Evolutionary conservation across 2,888 invertebrate genomes (phyloP).

Genomic region (Carcina quercana): DNA sequence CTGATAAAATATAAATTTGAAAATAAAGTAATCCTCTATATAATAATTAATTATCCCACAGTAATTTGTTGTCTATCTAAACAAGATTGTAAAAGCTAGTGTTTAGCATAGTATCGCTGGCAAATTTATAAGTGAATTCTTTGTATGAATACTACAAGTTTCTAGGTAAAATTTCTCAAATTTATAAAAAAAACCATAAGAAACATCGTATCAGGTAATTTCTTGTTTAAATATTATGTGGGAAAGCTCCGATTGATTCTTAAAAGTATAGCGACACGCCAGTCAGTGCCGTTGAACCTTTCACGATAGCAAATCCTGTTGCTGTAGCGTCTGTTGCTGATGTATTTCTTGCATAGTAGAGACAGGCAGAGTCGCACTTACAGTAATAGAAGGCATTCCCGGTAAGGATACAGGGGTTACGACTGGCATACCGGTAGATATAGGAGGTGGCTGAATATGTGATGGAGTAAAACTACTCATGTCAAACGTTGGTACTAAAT

Average conservation of each 20-base stretch:
- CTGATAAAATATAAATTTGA: conserved; percentile 33
- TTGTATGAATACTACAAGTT: too few relatives aligned
- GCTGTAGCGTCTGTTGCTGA: conserved; percentile 57
- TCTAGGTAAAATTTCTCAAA: too few relatives aligned
- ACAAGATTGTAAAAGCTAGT: too few relatives aligned
- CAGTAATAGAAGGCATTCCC: conserved; percentile 87
- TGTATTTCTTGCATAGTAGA: conserved; percentile 73
- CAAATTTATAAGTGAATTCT: too few relatives aligned
- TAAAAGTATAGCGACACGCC: too few relatives aligned
- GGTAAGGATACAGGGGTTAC: conserved; percentile 82
- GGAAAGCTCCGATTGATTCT: too few relatives aligned
- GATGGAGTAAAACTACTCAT: conserved; percentile 53
- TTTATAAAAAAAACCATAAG: too few relatives aligned
- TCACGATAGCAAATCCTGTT: conserved; percentile 62
- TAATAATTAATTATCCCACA: too few relatives aligned
- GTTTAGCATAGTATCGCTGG: too few relatives aligned
- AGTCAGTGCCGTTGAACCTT: too few relatives aligned
- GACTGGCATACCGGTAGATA: conserved; percentile 58
- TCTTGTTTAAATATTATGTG: too few relatives aligned
- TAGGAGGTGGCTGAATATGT: conserved; percentile 46
- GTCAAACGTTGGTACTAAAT: conserved; percentile 59
- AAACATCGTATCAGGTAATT: conserved; percentile 7
- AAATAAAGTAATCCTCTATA: conserved; percentile 27
- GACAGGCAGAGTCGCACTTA: conserved; percentile 80
- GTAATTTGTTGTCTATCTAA: too few relatives aligned